Conservation (phyloP, 2,113 vertebrate species). For the Myodes glareolus region DNA sequence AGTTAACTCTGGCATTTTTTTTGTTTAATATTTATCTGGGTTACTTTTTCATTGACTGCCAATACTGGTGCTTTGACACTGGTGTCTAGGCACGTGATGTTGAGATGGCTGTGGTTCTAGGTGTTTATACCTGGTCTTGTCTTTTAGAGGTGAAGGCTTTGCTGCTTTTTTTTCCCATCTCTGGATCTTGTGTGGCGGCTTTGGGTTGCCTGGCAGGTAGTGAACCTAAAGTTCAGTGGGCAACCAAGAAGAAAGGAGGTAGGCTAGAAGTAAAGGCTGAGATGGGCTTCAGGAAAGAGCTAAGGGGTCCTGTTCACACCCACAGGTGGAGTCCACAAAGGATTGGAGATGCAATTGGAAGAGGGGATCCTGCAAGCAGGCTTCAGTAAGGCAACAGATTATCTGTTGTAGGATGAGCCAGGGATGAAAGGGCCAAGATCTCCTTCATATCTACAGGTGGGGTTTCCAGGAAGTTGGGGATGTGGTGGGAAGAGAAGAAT, state of each 20-base stretch:
- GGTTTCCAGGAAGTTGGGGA: neutral
- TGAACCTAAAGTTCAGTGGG: neutral
- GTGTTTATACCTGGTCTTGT: neutral
- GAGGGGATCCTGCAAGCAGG: neutral
- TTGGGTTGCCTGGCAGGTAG: neutral
- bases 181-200: neutral
- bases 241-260: neutral
- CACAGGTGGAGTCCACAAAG: neutral
- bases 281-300: neutral
- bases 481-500: neutral
- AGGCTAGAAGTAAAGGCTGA: neutral
- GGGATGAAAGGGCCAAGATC: neutral
- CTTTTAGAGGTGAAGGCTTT: neutral
- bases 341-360: neutral
- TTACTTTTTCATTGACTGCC: neutral
- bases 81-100: neutral
- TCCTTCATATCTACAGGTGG: neutral
- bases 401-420: no score
- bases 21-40: neutral
- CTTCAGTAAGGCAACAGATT: neutral
- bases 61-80: neutral
- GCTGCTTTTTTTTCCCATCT: neutral
- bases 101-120: neutral
- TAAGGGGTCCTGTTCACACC: neutral
- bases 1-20: neutral